Evolutionary conservation across 2,888 invertebrate genomes (phyloP).

Genomic region (Electrophaes corylata): DNA sequence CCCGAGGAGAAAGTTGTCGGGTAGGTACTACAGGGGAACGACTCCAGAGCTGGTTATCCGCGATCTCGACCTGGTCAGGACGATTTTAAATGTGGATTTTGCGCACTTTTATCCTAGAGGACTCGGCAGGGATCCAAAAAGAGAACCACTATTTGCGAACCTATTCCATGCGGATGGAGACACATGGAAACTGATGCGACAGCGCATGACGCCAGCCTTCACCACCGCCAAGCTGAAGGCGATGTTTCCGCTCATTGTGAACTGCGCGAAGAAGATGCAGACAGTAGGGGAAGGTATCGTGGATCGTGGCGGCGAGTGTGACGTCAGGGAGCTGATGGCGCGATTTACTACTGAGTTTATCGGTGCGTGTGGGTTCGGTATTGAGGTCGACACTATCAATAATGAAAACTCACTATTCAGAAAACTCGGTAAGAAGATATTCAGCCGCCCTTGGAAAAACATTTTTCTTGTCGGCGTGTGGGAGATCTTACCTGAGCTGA

Average conservation of each 20-base stretch:
- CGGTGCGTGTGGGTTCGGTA: slow-evolving; percentile 64
- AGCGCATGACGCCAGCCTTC: slow-evolving; percentile 67
- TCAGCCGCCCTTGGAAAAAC: slow-evolving; percentile 41
- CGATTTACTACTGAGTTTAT: slow-evolving; percentile 65
- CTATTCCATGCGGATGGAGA: slow-evolving; percentile 66
- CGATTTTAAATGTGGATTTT: slow-evolving; percentile 60
- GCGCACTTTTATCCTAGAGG: slow-evolving; percentile 59
- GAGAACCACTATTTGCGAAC: slow-evolving; percentile 56
- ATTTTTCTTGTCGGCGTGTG: slow-evolving; percentile 42
- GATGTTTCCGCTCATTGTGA: slow-evolving; percentile 69
- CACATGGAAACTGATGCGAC: slow-evolving; percentile 63
- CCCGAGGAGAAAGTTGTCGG: slow-evolving; percentile 66
- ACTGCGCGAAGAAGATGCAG: slow-evolving; percentile 62
- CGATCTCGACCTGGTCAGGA: slow-evolving; percentile 58
- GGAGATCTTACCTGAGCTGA: slow-evolving; percentile 56
- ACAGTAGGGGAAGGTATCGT: slow-evolving; percentile 48
- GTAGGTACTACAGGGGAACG: slow-evolving; percentile 58
- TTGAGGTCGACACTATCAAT: slow-evolving; percentile 57
- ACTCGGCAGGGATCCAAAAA: slow-evolving; percentile 47
- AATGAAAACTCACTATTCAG: slow-evolving; percentile 58
- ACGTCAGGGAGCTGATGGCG: slow-evolving; percentile 61
- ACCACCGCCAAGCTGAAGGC: slow-evolving; percentile 65
- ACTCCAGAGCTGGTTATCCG: slow-evolving; percentile 61
- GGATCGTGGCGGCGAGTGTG: slow-evolving; percentile 49
- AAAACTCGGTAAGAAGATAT: slow-evolving; percentile 51